phyloP scores from a whole-genome alignment of 23 tunicate species.

The Ciona savignyi region DNA sequence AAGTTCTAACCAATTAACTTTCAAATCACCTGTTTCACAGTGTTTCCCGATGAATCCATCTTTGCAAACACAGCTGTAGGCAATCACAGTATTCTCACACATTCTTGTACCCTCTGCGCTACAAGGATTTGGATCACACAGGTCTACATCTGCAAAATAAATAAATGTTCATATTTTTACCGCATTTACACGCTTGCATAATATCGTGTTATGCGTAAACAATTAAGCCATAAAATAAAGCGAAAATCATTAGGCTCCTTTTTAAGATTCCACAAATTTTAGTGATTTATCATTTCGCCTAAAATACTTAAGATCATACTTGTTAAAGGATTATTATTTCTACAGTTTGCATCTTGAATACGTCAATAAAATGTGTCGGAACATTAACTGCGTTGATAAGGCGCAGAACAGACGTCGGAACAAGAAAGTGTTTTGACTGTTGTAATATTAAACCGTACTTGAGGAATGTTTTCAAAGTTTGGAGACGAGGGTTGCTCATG shows the following conservation, averaged over 20 bases:
- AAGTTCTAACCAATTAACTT: too few species aligned
- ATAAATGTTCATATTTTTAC: too few species aligned
- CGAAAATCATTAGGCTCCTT: too few species aligned
- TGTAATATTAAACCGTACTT: not conserved
- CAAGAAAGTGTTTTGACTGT: not conserved
- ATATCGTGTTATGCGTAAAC: too few species aligned
- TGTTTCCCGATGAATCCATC: conserved; percentile 4
- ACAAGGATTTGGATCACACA: conserved; percentile 7
- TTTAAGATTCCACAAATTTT: too few species aligned
- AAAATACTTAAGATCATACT: not conserved
- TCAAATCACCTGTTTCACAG: conserved; percentile 18
- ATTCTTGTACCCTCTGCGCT: not conserved
- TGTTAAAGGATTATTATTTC: not conserved
- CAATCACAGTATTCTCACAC: not conserved
- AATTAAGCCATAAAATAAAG: too few species aligned
- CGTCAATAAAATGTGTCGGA: not conserved
- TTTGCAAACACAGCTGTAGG: conserved; percentile 3
- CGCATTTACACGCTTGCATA: too few species aligned
- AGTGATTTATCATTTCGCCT: too few species aligned
- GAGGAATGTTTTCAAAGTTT: not conserved
- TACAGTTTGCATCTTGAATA: not conserved
- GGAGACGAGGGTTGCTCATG: not conserved
- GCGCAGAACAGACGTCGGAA: not conserved
- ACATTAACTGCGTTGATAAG: not conserved
- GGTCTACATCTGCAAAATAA: not conserved